Evolutionary conservation across 2,888 invertebrate genomes (phyloP).

Genomic region (Eucriotettix oculatus): DNA sequence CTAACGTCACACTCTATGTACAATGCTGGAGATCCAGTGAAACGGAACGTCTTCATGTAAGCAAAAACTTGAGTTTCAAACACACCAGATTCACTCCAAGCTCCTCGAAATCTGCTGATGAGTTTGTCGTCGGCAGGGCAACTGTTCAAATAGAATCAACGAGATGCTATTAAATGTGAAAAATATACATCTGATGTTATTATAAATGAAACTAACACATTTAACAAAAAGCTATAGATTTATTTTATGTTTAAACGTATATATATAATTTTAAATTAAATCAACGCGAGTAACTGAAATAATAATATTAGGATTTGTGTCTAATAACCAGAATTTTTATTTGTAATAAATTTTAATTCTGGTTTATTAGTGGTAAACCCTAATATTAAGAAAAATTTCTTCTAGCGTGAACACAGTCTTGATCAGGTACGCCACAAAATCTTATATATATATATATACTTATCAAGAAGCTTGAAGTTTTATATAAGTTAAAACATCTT

Average conservation of each 20-base stretch:
- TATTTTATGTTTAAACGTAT: neutral
- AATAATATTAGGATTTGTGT: too few species aligned
- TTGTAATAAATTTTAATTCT: too few species aligned
- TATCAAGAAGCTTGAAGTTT: too few species aligned
- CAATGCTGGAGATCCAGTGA: conserved; percentile 83
- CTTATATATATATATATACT: too few species aligned
- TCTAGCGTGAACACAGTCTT: too few species aligned
- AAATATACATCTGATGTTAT: neutral
- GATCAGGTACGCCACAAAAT: too few species aligned
- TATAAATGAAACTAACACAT: neutral
- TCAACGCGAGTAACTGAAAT: too few species aligned
- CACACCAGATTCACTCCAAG: conserved; percentile 80
- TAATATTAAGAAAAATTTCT: too few species aligned
- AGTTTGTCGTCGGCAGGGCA: conserved; percentile 87
- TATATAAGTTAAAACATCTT: too few species aligned
- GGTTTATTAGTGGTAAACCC: too few species aligned
- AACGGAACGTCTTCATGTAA: conserved; percentile 87
- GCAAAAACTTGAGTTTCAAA: conserved; percentile 90
- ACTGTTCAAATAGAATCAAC: conserved; percentile 25
- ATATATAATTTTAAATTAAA: too few species aligned
- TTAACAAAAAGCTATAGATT: neutral
- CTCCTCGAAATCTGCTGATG: conserved; percentile 80
- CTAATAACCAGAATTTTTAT: too few species aligned
- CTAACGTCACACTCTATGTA: conserved; percentile 90
- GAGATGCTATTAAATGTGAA: neutral